These are phyloP conservation scores for Hylomyscus alleni DNA, from an alignment of 2,797 vertebrate species.

Conservation along the genomic window DNA sequence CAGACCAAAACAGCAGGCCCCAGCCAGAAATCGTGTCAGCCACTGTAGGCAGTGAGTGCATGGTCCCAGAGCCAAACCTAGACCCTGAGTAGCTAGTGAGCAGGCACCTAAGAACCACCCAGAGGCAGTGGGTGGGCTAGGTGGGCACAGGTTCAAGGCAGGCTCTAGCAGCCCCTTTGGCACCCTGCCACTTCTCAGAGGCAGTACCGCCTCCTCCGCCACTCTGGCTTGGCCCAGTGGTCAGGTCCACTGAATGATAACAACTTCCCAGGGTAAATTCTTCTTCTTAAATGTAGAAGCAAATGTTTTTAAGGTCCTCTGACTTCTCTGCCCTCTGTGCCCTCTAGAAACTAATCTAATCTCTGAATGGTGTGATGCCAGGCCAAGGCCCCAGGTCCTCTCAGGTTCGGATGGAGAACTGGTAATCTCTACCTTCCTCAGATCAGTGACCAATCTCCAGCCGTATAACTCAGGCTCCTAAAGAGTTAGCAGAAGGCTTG, in stretches of 20 bases:
- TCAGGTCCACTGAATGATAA: background rate
- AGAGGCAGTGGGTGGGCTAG: too few species aligned
- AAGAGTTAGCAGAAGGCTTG: constrained; percentile 12
- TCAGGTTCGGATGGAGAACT: background rate
- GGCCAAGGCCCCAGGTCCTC: background rate
- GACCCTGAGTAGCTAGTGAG: background rate
- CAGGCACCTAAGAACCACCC: background rate
- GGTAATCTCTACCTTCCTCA: background rate
- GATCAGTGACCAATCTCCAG: background rate
- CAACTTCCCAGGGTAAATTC: constrained; percentile 21
- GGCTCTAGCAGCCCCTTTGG: too few species aligned
- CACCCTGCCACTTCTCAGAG: background rate
- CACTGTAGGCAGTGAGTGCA: background rate
- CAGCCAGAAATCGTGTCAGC: background rate
- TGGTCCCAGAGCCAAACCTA: background rate
- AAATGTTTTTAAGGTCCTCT: background rate
- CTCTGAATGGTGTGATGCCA: background rate
- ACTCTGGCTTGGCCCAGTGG: background rate
- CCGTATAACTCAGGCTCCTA: background rate
- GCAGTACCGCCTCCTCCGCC: background rate
- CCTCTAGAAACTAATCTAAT: background rate
- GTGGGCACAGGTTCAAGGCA: background rate
- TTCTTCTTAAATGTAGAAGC: background rate
- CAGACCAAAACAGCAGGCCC: background rate
- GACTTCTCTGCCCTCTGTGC: background rate